A percentile compares a stretch with the other conserved stretches of the same genome.
phyloP scores from a whole-genome alignment of 2,797 vertebrate species.

The Manis javanica region DNA sequence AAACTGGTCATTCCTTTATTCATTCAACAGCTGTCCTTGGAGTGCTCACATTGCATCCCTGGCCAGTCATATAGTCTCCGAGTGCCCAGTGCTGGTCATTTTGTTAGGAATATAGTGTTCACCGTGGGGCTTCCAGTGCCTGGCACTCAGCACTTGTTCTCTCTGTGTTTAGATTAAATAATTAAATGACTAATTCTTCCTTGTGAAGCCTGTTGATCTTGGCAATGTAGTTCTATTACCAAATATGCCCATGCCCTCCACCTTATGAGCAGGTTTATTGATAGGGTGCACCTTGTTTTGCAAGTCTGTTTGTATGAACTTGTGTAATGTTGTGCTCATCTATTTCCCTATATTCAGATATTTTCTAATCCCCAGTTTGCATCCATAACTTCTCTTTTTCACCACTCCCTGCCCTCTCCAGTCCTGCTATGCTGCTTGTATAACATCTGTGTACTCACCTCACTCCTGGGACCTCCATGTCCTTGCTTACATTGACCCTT shows the following conservation, averaged over 20 bases:
- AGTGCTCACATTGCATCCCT: background rate
- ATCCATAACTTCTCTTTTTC: background rate
- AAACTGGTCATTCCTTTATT: background rate
- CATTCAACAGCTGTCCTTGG: background rate
- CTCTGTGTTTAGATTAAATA: background rate
- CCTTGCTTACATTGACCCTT: background rate
- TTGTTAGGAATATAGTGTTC: background rate
- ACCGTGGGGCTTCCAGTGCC: background rate
- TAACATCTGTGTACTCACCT: background rate
- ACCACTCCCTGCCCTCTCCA: background rate
- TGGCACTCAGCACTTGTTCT: background rate
- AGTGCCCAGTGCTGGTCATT: background rate
- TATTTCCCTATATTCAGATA: background rate
- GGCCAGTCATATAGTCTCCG: no score
- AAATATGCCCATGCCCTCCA: background rate
- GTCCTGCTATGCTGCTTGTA: fast-evolving
- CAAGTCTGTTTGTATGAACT: slow-evolving; percentile 41
- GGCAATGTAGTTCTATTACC: background rate
- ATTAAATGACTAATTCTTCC: background rate
- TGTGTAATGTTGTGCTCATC: background rate
- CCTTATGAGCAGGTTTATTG: background rate
- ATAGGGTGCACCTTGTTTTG: background rate
- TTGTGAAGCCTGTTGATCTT: slow-evolving; percentile 4
- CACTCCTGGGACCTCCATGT: background rate
- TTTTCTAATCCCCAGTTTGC: background rate